These are phyloP conservation scores for Matsumurasca onukii DNA, from an alignment of 1,140 invertebrate genomes.

Conservation along the genomic window DNA sequence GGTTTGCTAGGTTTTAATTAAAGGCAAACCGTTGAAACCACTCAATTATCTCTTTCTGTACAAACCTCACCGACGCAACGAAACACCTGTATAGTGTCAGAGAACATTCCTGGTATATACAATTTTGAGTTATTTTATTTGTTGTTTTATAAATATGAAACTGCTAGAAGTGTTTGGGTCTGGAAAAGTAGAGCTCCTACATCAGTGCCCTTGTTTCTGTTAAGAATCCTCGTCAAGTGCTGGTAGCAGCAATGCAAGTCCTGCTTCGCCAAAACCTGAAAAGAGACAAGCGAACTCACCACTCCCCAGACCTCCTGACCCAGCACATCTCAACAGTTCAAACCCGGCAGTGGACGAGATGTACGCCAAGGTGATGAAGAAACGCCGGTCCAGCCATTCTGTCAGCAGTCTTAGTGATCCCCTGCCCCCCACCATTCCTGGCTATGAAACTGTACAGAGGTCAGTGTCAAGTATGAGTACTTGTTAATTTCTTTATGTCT, in stretches of 20 bases:
- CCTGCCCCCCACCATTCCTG: not conserved
- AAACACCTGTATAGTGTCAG: too few relatives aligned
- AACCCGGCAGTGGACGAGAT: constrained; percentile 69
- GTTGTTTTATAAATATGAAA: too few relatives aligned
- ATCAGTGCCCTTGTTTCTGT: too few relatives aligned
- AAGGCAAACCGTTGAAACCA: too few relatives aligned
- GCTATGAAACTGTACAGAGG: constrained; percentile 27
- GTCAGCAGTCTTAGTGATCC: constrained; percentile 8
- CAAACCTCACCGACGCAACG: too few relatives aligned
- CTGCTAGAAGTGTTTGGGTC: too few relatives aligned
- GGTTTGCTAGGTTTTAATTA: too few relatives aligned
- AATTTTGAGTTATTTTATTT: too few relatives aligned
- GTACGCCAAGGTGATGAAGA: constrained; percentile 67
- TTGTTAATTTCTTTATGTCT: not conserved
- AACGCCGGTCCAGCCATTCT: constrained; percentile 20
- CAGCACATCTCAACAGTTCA: too few relatives aligned
- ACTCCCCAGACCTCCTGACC: constrained; percentile 49
- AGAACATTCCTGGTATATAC: too few relatives aligned
- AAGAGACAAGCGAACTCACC: constrained; percentile 85
- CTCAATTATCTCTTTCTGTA: too few relatives aligned
- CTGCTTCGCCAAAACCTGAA: constrained; percentile 80
- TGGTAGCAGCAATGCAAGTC: constrained; percentile 67
- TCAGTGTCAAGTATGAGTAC: constrained; percentile 12
- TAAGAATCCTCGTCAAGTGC: constrained; percentile 74
- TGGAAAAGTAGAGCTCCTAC: too few relatives aligned